Conservation (phyloP, 2,888 invertebrate genomes). For the Marronus borbonicus region DNA sequence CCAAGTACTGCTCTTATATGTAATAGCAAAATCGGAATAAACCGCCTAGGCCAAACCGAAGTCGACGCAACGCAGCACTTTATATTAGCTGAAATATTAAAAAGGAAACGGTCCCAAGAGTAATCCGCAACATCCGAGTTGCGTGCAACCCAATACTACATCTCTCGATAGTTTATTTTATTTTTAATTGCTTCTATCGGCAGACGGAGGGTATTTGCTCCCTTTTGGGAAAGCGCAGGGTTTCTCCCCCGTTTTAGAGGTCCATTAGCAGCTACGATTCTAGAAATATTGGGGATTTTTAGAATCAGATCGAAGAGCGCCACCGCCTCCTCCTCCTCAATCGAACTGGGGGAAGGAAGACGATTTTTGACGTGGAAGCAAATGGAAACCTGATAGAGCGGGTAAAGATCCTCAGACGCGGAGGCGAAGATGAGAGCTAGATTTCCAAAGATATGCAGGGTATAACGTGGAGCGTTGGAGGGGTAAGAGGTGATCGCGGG, state of each 20-base stretch:
- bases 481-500: conserved; percentile 57
- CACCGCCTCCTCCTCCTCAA: conserved; percentile 50
- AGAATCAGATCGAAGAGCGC: neutral
- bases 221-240: conserved; percentile 52
- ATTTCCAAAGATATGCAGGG: neutral
- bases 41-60: no score
- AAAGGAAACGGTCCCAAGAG: neutral
- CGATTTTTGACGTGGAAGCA: conserved; percentile 15
- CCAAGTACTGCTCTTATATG: no score
- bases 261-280: conserved; percentile 68
- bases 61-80: neutral
- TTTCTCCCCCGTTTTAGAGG: conserved; percentile 66
- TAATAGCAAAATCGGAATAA: no score
- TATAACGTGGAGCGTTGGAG: neutral
- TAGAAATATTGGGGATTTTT: conserved; percentile 65
- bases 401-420: neutral
- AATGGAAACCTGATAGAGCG: conserved; percentile 30
- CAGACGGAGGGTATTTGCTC: conserved; percentile 51
- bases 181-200: conserved; percentile 66
- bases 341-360: conserved; percentile 51
- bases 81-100: conserved; percentile 1
- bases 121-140: neutral
- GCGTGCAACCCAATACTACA: conserved; percentile 56
- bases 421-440: neutral
- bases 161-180: conserved; percentile 66